Base-by-base conservation (phyloP, 2,797 vertebrate genomes). In the Halcyon smyrnensis region DNA sequence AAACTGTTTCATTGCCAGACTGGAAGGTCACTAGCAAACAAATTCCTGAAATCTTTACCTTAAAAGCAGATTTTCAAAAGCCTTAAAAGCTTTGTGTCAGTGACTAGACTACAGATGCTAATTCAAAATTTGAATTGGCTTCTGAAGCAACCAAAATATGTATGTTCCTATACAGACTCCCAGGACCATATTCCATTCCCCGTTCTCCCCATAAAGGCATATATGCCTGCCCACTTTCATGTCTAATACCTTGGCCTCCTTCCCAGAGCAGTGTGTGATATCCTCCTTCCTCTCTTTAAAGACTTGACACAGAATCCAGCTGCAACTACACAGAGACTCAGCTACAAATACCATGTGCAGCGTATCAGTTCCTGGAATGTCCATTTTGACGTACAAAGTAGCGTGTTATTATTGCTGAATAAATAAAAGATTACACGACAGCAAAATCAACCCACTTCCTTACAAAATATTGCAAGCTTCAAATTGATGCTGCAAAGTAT, bases 391-490 rank as follows among this genome's bases (percentile, higher is more conserved):
- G 85, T 60, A 83, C 59, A 77, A 89, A 82, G 67, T 76, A 90
- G 59, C 14, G 28, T 59, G 8, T 59, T 92, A 54, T 60, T 65
- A 83, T 32, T 69, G 60, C 64, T 71, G 57, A 81, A 95, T 65
- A 95, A 95, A 94, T 56, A 84, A 59, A 94, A 91, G 78, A 95
- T 82, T 94, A 86, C 62, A 86, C 0, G 24, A 69, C 5, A 93
- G 53, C 23, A 90, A 79, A 93, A 74, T 1, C 67, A 79, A 87
- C 9, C 15, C 36, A 39, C 36, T 84, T 69, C 54, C 28, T 65
- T 63, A 64, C 19, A 63, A 84, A 91, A 79, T 45, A 87, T 8
- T 67, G 56, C 50, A 76, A 83, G 41, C 63, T 96, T 89, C 64
- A 79, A 79, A 74, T 41, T n/a, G 76, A 43, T 28, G 36, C 51